Evolutionary conservation across 2,113 vertebrate species (phyloP).

Genomic region (Maylandia zebra): DNA sequence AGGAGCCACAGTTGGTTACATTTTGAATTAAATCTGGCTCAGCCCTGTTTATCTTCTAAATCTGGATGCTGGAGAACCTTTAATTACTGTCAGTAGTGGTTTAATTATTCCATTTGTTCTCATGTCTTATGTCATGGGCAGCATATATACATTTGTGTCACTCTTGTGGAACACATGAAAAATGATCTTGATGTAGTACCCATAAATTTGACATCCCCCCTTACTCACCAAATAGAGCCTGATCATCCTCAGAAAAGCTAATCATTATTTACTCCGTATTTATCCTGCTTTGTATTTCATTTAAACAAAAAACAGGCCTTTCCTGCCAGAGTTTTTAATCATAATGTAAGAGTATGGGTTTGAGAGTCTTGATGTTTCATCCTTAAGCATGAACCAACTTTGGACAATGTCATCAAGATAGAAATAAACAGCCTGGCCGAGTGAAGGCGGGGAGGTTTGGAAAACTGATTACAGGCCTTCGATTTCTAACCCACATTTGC

Average conservation of each 20-base stretch:
- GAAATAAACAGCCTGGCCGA: constrained; percentile 51
- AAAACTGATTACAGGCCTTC: constrained; percentile 66
- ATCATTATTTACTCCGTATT: not conserved
- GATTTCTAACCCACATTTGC: constrained; percentile 52
- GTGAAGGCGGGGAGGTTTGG: constrained; percentile 47
- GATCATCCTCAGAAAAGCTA: not conserved
- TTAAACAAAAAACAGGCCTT: not conserved
- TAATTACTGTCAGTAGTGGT: constrained; percentile 60
- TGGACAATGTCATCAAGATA: constrained; percentile 51
- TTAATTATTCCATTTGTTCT: constrained; percentile 65
- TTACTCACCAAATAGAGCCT: not conserved
- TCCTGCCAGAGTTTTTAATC: not conserved
- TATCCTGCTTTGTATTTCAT: not conserved
- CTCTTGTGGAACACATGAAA: constrained; percentile 17
- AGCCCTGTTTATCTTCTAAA: constrained; percentile 42
- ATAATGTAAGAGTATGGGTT: not conserved
- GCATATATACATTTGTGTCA: constrained; percentile 35
- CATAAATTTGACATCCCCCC: constrained; percentile 3
- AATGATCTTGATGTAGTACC: not conserved
- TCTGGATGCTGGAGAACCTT: constrained; percentile 41
- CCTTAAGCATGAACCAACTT: constrained; percentile 21
- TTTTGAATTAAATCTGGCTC: constrained; percentile 24
- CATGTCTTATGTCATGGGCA: constrained; percentile 24
- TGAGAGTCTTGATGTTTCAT: constrained; percentile 14
- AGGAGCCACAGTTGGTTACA: not conserved